Percentiles rank a stretch among this genome's conserved stretches.
phyloP scores from a whole-genome alignment of 1,140 invertebrate genomes.

The Drosophila nigrodunni region DNA sequence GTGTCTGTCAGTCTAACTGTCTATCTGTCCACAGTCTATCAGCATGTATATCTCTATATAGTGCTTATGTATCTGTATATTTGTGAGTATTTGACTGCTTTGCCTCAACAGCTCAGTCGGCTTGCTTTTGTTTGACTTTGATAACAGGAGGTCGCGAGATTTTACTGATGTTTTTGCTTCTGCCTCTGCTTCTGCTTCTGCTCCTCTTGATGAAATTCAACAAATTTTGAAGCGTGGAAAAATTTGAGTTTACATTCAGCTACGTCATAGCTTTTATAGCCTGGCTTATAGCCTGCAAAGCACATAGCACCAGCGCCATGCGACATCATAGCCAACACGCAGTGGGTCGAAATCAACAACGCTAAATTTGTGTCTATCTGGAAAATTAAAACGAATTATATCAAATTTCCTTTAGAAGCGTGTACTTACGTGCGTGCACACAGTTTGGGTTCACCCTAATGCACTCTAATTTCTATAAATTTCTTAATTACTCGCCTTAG shows the following conservation, averaged over 20 bases:
- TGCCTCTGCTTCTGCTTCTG: conserved; percentile 1
- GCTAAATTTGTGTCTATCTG: background rate
- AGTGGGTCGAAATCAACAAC: background rate
- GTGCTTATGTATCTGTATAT: conserved; percentile 7
- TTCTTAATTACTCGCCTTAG: no score
- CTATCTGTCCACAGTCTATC: background rate
- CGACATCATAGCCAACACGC: background rate
- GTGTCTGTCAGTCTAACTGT: conserved; percentile 10
- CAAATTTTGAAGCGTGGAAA: conserved; percentile 71
- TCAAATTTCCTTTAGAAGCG: conserved; percentile 3
- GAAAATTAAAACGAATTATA: background rate
- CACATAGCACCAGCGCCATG: background rate
- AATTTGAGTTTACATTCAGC: conserved; percentile 56
- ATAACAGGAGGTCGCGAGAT: conserved; percentile 59
- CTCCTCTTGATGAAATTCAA: conserved; percentile 57
- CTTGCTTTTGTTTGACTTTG: conserved; percentile 68
- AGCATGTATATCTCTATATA: conserved; percentile 6
- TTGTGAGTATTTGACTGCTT: background rate
- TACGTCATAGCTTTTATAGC: conserved; percentile 64
- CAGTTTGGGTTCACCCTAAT: background rate
- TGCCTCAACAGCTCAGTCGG: conserved; percentile 5
- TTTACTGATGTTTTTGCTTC: conserved; percentile 49
- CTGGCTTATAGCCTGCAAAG: conserved; percentile 20
- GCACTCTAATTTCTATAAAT: background rate
- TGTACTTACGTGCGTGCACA: background rate